Conservation (phyloP, 2,113 vertebrate species). For the Herpetotheres cachinnans region DNA sequence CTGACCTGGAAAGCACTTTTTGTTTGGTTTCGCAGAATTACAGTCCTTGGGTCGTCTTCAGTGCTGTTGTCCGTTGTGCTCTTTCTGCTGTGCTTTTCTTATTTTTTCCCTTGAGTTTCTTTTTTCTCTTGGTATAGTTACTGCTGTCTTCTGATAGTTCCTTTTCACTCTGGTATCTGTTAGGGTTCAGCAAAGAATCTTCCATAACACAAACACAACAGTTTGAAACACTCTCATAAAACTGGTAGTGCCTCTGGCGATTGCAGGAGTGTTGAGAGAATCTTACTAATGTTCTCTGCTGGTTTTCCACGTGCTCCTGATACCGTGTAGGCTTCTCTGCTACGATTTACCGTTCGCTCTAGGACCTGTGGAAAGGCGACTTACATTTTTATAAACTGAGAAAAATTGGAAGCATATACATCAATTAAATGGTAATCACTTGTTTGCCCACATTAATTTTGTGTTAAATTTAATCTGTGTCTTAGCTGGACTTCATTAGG, state of each 20-base stretch:
- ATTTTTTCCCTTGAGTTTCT: background rate
- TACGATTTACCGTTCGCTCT: accelerated
- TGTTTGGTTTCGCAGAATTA: background rate
- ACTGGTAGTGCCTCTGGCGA: background rate
- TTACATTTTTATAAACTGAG: background rate
- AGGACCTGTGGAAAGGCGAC: background rate
- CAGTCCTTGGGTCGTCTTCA: background rate
- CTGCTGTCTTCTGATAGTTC: background rate
- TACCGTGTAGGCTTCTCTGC: accelerated
- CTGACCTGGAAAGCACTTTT: background rate
- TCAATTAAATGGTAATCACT: background rate
- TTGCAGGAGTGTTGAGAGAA: background rate
- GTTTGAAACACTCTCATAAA: background rate
- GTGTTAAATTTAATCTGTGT: background rate
- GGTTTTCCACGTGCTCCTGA: background rate
- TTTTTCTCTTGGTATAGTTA: background rate
- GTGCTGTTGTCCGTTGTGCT: background rate
- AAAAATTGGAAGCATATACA: background rate
- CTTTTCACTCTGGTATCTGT: background rate
- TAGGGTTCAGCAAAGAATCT: background rate
- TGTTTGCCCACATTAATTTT: background rate
- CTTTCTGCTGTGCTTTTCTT: background rate
- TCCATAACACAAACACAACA: accelerated
- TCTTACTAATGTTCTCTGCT: background rate
- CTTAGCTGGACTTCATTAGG: background rate